Evolutionary conservation across 2,113 vertebrate genomes (phyloP).

Genomic region (Lathamus discolor): DNA sequence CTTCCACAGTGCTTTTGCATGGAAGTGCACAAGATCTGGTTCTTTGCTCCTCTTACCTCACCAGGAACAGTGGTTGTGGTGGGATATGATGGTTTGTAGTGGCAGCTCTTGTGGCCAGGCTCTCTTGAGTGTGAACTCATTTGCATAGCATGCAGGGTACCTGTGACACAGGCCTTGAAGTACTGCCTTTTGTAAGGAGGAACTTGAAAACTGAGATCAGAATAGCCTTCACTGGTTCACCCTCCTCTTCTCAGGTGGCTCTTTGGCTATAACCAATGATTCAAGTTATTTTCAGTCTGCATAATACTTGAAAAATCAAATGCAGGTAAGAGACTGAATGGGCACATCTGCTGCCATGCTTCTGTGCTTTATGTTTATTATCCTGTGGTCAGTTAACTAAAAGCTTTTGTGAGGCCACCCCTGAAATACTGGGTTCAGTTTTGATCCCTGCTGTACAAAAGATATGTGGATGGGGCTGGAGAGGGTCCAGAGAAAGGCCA

Average conservation of each 20-base stretch:
- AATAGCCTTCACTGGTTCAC: neutral
- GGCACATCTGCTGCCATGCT: neutral
- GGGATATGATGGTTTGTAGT: neutral
- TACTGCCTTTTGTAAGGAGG: neutral
- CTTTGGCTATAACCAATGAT: neutral
- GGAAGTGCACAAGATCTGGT: neutral
- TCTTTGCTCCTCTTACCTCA: accelerated
- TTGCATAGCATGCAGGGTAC: neutral
- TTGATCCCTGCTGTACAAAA: neutral
- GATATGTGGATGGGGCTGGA: neutral
- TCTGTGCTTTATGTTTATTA: neutral
- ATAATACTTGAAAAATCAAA: neutral
- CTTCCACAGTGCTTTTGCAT: neutral
- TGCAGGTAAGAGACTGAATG: neutral
- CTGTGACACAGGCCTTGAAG: neutral
- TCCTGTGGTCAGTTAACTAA: neutral
- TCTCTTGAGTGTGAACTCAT: neutral
- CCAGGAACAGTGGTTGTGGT: accelerated
- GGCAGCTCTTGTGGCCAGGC: neutral
- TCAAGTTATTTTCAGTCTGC: neutral
- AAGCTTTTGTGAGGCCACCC: neutral
- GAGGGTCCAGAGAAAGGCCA: neutral
- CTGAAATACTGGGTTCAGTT: neutral
- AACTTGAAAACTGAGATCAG: neutral
- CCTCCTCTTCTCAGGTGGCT: neutral